phyloP scores from a whole-genome alignment of 2,113 vertebrate genomes.

The Rutilus rutilus region DNA sequence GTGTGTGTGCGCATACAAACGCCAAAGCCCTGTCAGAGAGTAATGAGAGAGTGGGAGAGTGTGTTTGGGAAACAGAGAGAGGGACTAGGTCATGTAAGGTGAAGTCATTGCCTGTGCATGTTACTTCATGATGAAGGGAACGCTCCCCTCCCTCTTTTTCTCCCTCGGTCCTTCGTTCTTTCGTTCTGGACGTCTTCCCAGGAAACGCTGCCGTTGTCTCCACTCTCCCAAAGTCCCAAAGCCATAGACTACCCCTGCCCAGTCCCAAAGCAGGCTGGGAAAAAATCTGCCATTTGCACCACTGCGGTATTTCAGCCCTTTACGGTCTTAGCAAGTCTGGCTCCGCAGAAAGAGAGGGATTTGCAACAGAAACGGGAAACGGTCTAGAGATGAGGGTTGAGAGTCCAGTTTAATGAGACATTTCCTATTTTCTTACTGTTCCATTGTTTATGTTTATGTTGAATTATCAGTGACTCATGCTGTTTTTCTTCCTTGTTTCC shows the following conservation, averaged over 20 bases:
- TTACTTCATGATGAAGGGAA: conserved; percentile 53
- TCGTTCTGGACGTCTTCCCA: conserved; percentile 55
- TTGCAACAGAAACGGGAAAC: conserved; percentile 21
- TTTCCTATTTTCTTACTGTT: conserved; percentile 3
- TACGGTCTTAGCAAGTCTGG: conserved; percentile 45
- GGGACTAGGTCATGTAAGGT: conserved; percentile 57
- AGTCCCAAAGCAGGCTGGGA: conserved; percentile 60
- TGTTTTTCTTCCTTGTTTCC: conserved; percentile 11
- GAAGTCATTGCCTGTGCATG: conserved; percentile 52
- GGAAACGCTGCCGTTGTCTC: conserved; percentile 57
- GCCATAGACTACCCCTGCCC: conserved; percentile 47
- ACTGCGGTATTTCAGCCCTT: conserved; percentile 56
- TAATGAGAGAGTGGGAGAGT: conserved; percentile 55
- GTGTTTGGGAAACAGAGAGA: conserved; percentile 52
- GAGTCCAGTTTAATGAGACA: conserved; percentile 3
- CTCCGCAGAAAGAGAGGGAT: conserved; percentile 25
- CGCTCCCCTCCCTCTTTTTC: conserved; percentile 39
- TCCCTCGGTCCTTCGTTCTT: conserved; percentile 38
- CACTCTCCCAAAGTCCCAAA: conserved; percentile 52
- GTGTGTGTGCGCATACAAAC: conserved; percentile 45
- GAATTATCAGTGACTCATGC: conserved; percentile 38
- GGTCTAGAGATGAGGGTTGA: conserved; percentile 43
- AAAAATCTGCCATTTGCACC: conserved; percentile 57
- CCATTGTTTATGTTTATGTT: not conserved
- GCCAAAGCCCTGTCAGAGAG: conserved; percentile 60